Evolutionary conservation across 92 coral and sea anemone species (phyloP).

Genomic region (Porites rus): DNA sequence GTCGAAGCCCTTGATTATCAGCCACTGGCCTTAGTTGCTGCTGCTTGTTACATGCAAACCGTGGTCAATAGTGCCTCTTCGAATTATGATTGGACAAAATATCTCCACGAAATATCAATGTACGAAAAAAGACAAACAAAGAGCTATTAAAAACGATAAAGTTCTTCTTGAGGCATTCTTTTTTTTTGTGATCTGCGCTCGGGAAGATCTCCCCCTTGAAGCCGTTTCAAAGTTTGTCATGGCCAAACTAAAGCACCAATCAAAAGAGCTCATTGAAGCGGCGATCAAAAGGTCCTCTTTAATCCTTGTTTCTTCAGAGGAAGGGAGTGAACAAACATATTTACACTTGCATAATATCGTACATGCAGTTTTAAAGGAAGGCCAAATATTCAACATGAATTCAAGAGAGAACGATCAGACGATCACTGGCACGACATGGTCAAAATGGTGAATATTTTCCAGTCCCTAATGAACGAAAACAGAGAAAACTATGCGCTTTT

Average conservation of each 20-base stretch:
- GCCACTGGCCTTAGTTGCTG: slow-evolving; percentile 52
- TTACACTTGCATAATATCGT: neutral
- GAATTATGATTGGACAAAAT: slow-evolving; percentile 39
- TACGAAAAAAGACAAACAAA: slow-evolving; percentile 14
- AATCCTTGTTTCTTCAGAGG: neutral
- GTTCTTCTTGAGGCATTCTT: slow-evolving; percentile 25
- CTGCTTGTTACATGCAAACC: slow-evolving; percentile 31
- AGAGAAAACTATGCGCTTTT: neutral
- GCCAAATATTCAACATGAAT: neutral
- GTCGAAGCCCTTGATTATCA: slow-evolving; percentile 50
- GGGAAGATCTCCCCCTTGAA: slow-evolving; percentile 19
- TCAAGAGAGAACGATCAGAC: neutral
- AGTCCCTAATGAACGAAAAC: neutral
- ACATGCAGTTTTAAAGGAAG: neutral
- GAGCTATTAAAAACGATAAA: slow-evolving; percentile 5
- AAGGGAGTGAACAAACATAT: neutral
- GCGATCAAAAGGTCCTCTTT: slow-evolving; percentile 45
- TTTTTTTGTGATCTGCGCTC: slow-evolving; percentile 36
- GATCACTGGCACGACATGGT: neutral
- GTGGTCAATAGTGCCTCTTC: slow-evolving; percentile 7
- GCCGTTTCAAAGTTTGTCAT: slow-evolving; percentile 24
- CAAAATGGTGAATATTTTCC: neutral
- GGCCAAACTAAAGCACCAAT: neutral
- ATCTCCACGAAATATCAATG: slow-evolving; percentile 13
- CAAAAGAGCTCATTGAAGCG: slow-evolving; percentile 24